Evolutionary conservation across 37 sponge, comb jelly and placozoan genomes (phyloP).

Genomic region (Bolinopsis microptera): DNA sequence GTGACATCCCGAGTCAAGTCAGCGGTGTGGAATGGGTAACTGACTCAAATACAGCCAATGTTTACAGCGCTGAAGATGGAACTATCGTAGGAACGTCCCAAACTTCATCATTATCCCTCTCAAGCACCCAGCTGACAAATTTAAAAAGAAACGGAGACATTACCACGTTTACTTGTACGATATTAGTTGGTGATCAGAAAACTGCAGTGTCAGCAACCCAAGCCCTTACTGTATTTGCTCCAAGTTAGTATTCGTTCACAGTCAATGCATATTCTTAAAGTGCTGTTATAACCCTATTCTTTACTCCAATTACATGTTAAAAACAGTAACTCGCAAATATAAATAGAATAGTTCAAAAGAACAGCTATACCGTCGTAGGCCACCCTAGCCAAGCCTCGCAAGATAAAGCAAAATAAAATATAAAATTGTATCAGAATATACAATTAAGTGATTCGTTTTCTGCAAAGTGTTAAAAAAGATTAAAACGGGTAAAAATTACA

Average conservation of each 20-base stretch:
- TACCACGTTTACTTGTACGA: background rate
- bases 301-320: too few species aligned
- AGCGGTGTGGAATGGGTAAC: background rate
- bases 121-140: background rate
- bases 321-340: too few species aligned
- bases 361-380: too few species aligned
- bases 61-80: background rate
- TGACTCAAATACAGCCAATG: background rate
- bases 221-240: background rate
- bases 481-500: too few species aligned
- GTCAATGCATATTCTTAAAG: too few species aligned
- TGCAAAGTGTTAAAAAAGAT: too few species aligned
- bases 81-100: background rate
- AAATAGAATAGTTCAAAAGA: too few species aligned
- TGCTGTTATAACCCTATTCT: too few species aligned
- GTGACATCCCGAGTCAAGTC: background rate
- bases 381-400: too few species aligned
- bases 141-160: background rate
- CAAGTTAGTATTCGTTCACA: background rate
- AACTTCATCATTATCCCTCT: background rate
- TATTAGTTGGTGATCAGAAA: background rate
- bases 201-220: background rate
- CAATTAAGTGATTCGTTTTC: too few species aligned
- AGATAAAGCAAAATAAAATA: too few species aligned
- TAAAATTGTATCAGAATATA: too few species aligned